A percentile compares a stretch with the other conserved stretches of the same genome.
phyloP scores from a whole-genome alignment of 1,140 invertebrate genomes.

The Vollenhovia emeryi region DNA sequence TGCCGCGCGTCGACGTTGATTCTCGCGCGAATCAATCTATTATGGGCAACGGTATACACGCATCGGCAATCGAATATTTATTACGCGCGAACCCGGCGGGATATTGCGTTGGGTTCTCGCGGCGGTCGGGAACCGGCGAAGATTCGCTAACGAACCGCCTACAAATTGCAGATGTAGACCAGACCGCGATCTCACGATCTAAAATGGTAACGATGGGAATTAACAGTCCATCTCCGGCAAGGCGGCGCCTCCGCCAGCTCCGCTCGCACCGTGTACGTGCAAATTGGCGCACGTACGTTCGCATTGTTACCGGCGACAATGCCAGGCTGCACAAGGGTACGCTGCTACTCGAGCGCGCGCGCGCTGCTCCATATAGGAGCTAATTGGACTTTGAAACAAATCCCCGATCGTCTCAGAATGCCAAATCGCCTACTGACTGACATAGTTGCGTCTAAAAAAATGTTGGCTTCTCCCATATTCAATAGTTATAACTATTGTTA shows the following conservation, averaged over 20 bases:
- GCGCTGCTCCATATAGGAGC: background rate
- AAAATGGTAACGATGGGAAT: slow-evolving; percentile 76
- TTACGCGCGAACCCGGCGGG: background rate
- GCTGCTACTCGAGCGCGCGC: slow-evolving; percentile 1
- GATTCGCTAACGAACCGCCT: slow-evolving; percentile 53
- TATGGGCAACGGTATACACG: background rate
- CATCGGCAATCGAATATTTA: background rate
- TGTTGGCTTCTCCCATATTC: background rate
- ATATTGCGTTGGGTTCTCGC: slow-evolving; percentile 12
- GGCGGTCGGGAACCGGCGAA: background rate
- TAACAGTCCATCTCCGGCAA: slow-evolving; percentile 54
- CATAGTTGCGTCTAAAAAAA: background rate
- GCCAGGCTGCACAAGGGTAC: background rate
- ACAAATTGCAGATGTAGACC: slow-evolving; percentile 62
- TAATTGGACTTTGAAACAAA: slow-evolving; percentile 20
- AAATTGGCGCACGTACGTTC: background rate
- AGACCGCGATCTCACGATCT: slow-evolving; percentile 76
- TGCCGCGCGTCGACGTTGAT: background rate
- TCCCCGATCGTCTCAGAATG: background rate
- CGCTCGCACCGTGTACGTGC: background rate
- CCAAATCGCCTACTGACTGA: background rate
- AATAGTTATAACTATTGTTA: background rate
- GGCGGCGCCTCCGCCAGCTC: background rate
- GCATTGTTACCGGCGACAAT: slow-evolving; percentile 38
- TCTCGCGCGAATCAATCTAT: background rate